Base-by-base conservation (phyloP, 2,113 vertebrate genomes). In the Xenus cinereus region DNA sequence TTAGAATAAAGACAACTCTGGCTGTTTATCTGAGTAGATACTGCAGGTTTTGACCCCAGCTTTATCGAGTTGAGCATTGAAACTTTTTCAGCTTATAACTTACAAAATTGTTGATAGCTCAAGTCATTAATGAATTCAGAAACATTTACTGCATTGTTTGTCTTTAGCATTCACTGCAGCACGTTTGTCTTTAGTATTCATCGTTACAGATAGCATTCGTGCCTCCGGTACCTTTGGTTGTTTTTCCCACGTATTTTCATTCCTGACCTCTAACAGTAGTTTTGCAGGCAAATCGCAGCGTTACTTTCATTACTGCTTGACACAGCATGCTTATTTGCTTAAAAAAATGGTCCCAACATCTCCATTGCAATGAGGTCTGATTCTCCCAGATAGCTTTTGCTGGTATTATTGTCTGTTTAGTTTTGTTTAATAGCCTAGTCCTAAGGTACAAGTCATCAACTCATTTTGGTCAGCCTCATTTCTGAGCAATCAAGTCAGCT, bases 401-500 rank as follows among this genome's bases (percentile, higher is more conserved):
- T 89, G 74, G 9, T 66, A 41, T 12, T 54, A 59, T 33, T 74
- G 30, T 20, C 37, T 41, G 23, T 22, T 85, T 48, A 69, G 24
- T 30, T 75, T 51, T 90, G 71, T 60, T 93, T 89, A 84, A 66
- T 39, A 76, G 43, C 50, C 76, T 72, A 75, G 39, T 33, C 60
- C 87, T 87, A 73, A 90, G 18, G 53, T 33, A 62, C 24, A 89
- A 89, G 48, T 62, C 85, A 93, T 87, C 57, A 87, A 19, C 50
- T 71, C 46, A 73, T 92, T 93, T 84, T 71, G 63, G 90, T 84
- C 67, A 93, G 77, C 26, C 90, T 92, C 53, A 75, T 76, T 92
- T 94, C 76, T 84, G 69, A 84, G 64, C 79, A 95, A 75, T 95
- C 66, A 56, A 89, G 60, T 75, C 89, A 93, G 73, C 87, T 93